phyloP scores from a whole-genome alignment of 2,888 invertebrate species.

The Serrognathus titanus region DNA sequence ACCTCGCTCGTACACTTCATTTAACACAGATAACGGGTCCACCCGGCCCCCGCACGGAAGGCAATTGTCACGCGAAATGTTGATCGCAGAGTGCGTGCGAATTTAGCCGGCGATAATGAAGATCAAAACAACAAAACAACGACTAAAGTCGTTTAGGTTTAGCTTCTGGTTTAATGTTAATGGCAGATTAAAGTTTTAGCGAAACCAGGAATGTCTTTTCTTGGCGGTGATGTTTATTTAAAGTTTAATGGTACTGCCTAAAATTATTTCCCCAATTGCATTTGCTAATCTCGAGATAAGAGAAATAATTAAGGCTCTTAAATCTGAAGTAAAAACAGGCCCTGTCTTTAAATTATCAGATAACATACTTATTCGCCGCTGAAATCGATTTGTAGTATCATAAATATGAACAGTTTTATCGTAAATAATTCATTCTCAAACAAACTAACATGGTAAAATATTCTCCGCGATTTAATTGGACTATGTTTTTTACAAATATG shows the following conservation, averaged over 20 bases:
- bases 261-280: conserved; percentile 12
- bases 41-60: conserved; percentile 20
- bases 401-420: too few species aligned
- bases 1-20: conserved; percentile 49
- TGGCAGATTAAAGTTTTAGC: conserved; percentile 23
- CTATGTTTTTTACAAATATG: too few species aligned
- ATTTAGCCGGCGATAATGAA: conserved; percentile 44
- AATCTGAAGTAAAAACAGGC: too few species aligned
- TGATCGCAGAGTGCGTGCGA: conserved; percentile 46
- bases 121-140: conserved; percentile 41
- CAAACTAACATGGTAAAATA: too few species aligned
- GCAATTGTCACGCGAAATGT: conserved; percentile 39
- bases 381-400: too few species aligned
- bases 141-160: conserved; percentile 36
- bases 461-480: too few species aligned
- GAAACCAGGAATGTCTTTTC: conserved; percentile 15
- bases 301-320: too few species aligned
- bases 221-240: conserved; percentile 13
- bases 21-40: conserved; percentile 49
- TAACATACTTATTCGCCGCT: neutral
- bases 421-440: too few species aligned
- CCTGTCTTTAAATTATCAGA: neutral
- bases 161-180: conserved; percentile 36
- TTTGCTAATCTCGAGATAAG: neutral
- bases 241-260: conserved; percentile 12